Percentiles rank a stretch among this genome's conserved stretches.
Evolutionary conservation across 1,140 invertebrate species (phyloP).

Genomic region (Euschistus heros): DNA sequence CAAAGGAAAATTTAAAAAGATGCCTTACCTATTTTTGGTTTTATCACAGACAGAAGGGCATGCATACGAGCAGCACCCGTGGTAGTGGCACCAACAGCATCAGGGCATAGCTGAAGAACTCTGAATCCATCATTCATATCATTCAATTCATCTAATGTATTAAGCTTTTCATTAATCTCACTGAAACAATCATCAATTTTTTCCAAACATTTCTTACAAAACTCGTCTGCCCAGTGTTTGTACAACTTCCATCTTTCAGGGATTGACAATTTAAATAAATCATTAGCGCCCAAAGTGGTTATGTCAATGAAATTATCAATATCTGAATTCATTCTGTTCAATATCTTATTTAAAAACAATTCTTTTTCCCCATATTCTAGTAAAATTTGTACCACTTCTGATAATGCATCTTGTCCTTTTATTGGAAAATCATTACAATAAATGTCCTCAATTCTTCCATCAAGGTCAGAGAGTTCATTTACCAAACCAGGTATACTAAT

Average conservation of each 20-base stretch:
- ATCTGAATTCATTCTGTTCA: no score
- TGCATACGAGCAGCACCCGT: constrained; percentile 57
- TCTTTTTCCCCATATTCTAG: no score
- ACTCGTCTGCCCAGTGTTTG: constrained; percentile 12
- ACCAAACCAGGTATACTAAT: neutral
- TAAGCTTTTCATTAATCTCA: neutral
- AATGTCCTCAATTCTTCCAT: neutral
- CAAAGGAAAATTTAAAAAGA: no score
- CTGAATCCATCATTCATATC: constrained; percentile 22
- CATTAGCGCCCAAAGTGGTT: neutral
- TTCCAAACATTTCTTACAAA: neutral
- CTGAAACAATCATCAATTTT: constrained; percentile 12
- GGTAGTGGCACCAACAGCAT: constrained; percentile 64
- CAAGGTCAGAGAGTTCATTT: neutral
- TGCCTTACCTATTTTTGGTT: constrained; percentile 46
- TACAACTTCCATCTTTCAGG: constrained; percentile 24
- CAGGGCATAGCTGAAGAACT: constrained; percentile 20
- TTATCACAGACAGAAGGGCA: constrained; percentile 45
- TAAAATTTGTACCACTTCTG: no score
- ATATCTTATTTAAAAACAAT: no score
- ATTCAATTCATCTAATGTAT: constrained; percentile 4
- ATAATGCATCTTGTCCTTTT: neutral
- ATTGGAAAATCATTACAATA: neutral
- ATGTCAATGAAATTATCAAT: no score
- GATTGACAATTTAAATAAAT: constrained; percentile 8